A percentile compares a stretch with the other conserved stretches of the same genome.
phyloP scores from a whole-genome alignment of 2,888 invertebrate genomes.

The Tipula unca region DNA sequence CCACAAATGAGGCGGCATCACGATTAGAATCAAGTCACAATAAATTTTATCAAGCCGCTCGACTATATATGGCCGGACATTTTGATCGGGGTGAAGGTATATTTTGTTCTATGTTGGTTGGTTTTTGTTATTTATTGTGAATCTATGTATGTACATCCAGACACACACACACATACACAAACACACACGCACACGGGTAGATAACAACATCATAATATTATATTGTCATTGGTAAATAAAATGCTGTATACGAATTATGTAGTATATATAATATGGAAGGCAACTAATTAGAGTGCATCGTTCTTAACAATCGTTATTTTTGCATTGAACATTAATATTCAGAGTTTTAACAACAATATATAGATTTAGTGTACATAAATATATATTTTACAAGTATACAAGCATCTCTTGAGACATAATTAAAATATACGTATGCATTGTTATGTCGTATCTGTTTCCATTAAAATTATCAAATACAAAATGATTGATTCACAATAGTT shows the following conservation, averaged over 20 bases:
- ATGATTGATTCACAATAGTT: background rate
- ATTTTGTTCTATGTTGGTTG: constrained; percentile 22
- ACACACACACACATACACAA: constrained; percentile 28
- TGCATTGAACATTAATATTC: background rate
- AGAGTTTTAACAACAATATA: background rate
- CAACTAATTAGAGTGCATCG: constrained; percentile 26
- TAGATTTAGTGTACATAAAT: background rate
- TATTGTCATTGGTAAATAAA: background rate
- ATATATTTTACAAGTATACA: background rate
- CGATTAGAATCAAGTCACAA: background rate
- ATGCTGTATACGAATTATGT: background rate
- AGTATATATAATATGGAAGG: constrained; percentile 18
- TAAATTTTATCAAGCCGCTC: constrained; percentile 36
- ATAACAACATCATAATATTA: background rate
- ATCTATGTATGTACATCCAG: no score
- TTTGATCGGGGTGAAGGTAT: constrained; percentile 29
- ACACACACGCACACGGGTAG: background rate
- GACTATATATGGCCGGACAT: constrained; percentile 30
- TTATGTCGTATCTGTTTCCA: background rate
- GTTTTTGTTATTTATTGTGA: no score
- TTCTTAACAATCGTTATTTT: background rate
- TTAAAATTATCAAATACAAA: background rate
- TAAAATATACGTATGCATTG: background rate
- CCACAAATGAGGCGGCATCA: background rate
- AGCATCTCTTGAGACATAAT: background rate